A percentile compares a stretch with the other conserved stretches of the same genome.
Evolutionary conservation across 1,140 invertebrate genomes (phyloP).

Genomic region (Drosophila nigromelanica): DNA sequence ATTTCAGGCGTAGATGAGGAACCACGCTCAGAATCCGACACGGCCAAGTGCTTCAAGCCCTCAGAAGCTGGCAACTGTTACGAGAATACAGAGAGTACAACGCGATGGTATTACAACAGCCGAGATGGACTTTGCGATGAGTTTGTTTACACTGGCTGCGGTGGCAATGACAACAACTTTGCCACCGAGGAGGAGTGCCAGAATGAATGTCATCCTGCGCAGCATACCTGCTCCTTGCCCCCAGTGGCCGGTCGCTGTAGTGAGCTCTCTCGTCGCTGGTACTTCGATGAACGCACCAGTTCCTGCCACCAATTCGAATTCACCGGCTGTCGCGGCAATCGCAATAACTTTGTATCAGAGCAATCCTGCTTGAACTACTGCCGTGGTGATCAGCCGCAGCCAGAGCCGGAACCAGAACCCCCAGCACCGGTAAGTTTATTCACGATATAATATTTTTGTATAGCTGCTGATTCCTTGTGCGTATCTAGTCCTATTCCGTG

Average conservation of each 20-base stretch:
- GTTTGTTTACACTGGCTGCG: conserved; percentile 93
- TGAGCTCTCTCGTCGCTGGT: conserved; percentile 88
- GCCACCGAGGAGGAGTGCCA: conserved; percentile 90
- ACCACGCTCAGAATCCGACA: conserved; percentile 32
- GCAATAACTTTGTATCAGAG: conserved; percentile 92
- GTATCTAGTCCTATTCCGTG: conserved; percentile 57
- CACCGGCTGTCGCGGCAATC: conserved; percentile 89
- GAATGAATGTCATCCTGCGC: conserved; percentile 88
- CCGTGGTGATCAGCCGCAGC: conserved; percentile 71
- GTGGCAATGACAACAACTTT: conserved; percentile 95
- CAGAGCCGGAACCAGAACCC: conserved; percentile 38
- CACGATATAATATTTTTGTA: not conserved
- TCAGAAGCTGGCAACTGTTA: conserved; percentile 89
- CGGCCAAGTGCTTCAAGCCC: conserved; percentile 87
- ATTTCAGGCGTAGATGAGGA: conserved; percentile 64
- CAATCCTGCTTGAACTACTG: conserved; percentile 94
- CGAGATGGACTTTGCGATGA: conserved; percentile 90
- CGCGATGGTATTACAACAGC: conserved; percentile 92
- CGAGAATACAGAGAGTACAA: conserved; percentile 84
- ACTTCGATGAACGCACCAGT: conserved; percentile 88
- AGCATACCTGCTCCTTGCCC: conserved; percentile 90
- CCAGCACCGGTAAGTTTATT: conserved; percentile 49
- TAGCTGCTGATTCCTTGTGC: not conserved
- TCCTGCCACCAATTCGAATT: conserved; percentile 89
- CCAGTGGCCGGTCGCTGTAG: conserved; percentile 86